A percentile compares a stretch with the other conserved stretches of the same genome.
Evolutionary conservation across 2,113 vertebrate species (phyloP).

Genomic region (Dipodomys spectabilis): DNA sequence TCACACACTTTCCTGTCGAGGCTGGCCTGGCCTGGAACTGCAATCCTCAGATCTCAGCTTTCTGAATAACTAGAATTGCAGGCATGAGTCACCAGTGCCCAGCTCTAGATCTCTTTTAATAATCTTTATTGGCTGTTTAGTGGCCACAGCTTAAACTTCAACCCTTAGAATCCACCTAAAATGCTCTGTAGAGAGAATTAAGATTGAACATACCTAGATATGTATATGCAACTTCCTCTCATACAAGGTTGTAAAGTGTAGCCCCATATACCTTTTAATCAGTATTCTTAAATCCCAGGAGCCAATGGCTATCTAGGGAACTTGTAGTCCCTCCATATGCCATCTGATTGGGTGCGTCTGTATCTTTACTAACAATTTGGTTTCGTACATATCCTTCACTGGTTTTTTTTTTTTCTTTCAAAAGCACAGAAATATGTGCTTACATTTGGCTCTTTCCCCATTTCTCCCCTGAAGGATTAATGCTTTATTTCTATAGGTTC

Average conservation of each 20-base stretch:
- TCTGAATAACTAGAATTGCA: too few relatives aligned
- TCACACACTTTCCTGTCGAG: too few relatives aligned
- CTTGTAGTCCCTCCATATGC: neutral
- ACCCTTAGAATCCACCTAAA: neutral
- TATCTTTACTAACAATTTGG: neutral
- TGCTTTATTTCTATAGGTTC: neutral
- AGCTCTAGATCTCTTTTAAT: too few relatives aligned
- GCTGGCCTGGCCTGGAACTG: too few relatives aligned
- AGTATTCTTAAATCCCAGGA: neutral
- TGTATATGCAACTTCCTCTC: neutral
- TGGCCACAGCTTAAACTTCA: neutral
- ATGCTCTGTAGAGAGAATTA: neutral
- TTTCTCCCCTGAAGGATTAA: neutral
- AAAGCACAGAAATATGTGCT: neutral
- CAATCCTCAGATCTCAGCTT: too few relatives aligned
- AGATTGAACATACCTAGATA: neutral
- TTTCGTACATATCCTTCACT: too few relatives aligned
- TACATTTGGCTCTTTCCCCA: neutral
- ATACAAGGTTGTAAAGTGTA: too few relatives aligned
- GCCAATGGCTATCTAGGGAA: neutral
- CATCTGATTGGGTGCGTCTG: neutral
- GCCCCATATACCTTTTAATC: neutral
- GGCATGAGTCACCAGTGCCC: too few relatives aligned
- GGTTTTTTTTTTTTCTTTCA: neutral
- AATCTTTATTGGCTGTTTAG: neutral